phyloP scores from a whole-genome alignment of 2,888 invertebrate species.

The Cosmia pyralina region DNA sequence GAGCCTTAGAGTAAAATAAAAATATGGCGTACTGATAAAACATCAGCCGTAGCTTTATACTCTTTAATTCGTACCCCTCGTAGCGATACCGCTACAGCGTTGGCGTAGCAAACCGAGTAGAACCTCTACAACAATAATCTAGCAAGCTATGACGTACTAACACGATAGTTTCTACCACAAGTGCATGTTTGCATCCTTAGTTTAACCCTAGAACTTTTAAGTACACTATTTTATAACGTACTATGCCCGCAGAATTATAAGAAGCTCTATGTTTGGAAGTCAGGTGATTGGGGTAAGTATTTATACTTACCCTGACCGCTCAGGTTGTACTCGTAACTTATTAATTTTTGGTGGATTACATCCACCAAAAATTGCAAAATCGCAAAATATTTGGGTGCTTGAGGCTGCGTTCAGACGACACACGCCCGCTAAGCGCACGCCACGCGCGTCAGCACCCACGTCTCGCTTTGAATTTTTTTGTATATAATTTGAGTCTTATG shows the following conservation, averaged over 20 bases:
- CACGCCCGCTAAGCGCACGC: no score
- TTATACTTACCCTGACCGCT: neutral
- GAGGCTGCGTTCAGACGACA: no score
- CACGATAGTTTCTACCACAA: constrained; percentile 20
- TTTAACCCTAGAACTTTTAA: constrained; percentile 28
- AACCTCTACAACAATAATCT: neutral
- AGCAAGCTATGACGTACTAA: constrained; percentile 6
- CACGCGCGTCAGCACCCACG: no score
- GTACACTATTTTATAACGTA: constrained; percentile 8
- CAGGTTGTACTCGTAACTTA: neutral
- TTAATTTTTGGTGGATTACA: no score
- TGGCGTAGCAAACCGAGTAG: constrained; percentile 34
- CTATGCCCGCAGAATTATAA: constrained; percentile 20
- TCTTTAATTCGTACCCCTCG: neutral
- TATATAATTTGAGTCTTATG: no score
- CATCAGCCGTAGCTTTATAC: neutral
- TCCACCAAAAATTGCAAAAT: no score
- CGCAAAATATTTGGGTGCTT: no score
- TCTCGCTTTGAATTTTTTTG: no score
- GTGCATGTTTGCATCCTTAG: constrained; percentile 16
- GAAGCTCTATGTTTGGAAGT: neutral
- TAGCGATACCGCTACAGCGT: constrained; percentile 27
- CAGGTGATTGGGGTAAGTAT: neutral
- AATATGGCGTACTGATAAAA: neutral
- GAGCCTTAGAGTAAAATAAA: neutral